A percentile compares a stretch with the other conserved stretches of the same genome.
phyloP scores from a whole-genome alignment of 2,797 vertebrate species.

The Alcedo quadribrachys region DNA sequence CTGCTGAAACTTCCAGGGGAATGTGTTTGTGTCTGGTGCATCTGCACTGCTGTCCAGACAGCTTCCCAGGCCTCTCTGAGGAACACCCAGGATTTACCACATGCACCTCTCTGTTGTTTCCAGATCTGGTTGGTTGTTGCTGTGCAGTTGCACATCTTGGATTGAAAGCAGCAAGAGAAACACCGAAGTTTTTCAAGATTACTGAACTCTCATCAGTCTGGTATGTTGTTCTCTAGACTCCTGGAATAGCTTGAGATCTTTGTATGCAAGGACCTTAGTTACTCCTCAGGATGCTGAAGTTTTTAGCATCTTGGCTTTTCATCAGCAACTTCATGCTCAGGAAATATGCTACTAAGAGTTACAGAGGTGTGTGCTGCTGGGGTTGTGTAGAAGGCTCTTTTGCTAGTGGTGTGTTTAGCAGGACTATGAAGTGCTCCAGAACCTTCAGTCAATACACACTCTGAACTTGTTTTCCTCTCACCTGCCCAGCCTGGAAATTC shows the following conservation, averaged over 20 bases:
- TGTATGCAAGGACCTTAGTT: not conserved
- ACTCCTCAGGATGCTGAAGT: not conserved
- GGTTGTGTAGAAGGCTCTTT: not conserved
- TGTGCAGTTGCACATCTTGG: not conserved
- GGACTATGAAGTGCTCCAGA: not conserved
- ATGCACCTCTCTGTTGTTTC: slow-evolving; percentile 12
- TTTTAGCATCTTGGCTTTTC: slow-evolving; percentile 16
- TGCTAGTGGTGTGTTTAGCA: not conserved
- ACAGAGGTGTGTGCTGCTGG: not conserved
- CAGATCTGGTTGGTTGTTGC: slow-evolving; percentile 24
- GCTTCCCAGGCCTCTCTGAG: not conserved
- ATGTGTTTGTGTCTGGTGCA: not conserved
- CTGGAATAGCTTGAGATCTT: slow-evolving; percentile 25
- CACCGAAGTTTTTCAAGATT: slow-evolving; percentile 8
- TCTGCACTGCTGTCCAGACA: not conserved
- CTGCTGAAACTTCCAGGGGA: not conserved
- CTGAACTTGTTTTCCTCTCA: slow-evolving; percentile 43
- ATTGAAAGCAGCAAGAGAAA: slow-evolving; percentile 25
- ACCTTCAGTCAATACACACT: slow-evolving; percentile 29
- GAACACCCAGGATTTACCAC: not conserved
- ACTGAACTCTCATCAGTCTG: slow-evolving; percentile 45
- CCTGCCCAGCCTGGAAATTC: not conserved
- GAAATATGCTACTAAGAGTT: not conserved
- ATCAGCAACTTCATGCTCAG: not conserved
- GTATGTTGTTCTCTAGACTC: slow-evolving; percentile 27